These are phyloP conservation scores for Didymodactylos carnosus DNA, from an alignment of 2,888 invertebrate species.

Conservation along the genomic window DNA sequence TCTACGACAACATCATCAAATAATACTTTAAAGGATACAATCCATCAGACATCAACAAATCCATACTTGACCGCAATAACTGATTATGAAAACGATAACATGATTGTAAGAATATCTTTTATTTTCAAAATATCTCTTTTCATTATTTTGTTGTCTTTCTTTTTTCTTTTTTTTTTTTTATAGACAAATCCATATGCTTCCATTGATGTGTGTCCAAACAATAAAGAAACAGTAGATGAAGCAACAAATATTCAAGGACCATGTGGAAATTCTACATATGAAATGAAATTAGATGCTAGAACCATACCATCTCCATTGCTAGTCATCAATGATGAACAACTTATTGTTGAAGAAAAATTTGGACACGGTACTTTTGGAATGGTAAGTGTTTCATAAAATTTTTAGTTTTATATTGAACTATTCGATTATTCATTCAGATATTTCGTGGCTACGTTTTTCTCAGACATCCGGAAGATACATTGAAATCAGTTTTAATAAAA, in stretches of 20 bases:
- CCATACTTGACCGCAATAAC: neutral
- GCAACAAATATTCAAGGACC: neutral
- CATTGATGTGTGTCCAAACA: neutral
- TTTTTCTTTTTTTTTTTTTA: no score
- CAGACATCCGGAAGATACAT: neutral
- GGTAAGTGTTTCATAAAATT: neutral
- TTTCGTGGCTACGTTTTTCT: neutral
- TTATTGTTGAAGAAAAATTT: neutral
- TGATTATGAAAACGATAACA: no score
- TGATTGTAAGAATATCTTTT: no score
- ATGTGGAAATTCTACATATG: neutral
- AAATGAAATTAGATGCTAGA: neutral
- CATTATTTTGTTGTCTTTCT: neutral
- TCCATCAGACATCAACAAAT: neutral
- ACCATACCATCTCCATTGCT: no score
- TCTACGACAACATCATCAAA: neutral
- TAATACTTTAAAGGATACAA: neutral
- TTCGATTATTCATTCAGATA: neutral
- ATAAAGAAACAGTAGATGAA: neutral
- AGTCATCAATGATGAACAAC: neutral
- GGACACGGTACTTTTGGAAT: neutral
- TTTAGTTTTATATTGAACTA: neutral
- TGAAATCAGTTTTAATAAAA: neutral
- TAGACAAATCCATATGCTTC: slow-evolving; percentile 1
- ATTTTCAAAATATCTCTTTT: neutral